phyloP scores from a whole-genome alignment of 2,113 vertebrate species.

The Himantopus leucocephalus region DNA sequence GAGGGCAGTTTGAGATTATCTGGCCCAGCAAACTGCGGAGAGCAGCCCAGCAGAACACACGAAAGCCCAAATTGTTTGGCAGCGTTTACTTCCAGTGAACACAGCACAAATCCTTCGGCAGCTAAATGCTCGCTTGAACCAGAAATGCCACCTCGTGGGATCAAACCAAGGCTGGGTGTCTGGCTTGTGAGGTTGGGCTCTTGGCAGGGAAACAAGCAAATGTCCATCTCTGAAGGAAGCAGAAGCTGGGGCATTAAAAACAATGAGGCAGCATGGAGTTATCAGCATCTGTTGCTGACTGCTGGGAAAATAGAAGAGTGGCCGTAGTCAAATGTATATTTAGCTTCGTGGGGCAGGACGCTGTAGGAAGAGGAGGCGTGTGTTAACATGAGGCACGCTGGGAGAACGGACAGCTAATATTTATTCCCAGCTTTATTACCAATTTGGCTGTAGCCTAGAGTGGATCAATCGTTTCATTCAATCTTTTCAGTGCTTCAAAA shows the following conservation, averaged over 20 bases:
- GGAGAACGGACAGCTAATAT: not conserved
- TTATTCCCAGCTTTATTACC: not conserved
- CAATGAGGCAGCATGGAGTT: not conserved
- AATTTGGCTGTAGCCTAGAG: not conserved
- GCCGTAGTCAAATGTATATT: rapidly evolving
- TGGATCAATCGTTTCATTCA: not conserved
- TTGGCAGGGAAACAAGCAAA: not conserved
- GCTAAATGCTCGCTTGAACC: not conserved
- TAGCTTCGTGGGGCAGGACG: not conserved
- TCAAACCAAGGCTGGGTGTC: not conserved
- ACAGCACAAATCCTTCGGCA: not conserved
- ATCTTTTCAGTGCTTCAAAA: not conserved
- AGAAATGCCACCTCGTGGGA: not conserved
- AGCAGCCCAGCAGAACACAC: not conserved
- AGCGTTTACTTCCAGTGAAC: not conserved
- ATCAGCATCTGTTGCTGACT: not conserved
- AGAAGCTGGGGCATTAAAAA: not conserved
- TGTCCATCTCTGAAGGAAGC: not conserved
- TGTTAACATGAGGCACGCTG: not conserved
- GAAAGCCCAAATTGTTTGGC: not conserved
- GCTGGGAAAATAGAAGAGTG: not conserved
- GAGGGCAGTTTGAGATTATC: not conserved
- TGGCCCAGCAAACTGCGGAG: not conserved
- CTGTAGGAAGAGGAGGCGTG: not conserved
- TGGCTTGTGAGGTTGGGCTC: not conserved